Evolutionary conservation across 2,797 vertebrate species (phyloP).

Genomic region (Pogonophryne albipinna): DNA sequence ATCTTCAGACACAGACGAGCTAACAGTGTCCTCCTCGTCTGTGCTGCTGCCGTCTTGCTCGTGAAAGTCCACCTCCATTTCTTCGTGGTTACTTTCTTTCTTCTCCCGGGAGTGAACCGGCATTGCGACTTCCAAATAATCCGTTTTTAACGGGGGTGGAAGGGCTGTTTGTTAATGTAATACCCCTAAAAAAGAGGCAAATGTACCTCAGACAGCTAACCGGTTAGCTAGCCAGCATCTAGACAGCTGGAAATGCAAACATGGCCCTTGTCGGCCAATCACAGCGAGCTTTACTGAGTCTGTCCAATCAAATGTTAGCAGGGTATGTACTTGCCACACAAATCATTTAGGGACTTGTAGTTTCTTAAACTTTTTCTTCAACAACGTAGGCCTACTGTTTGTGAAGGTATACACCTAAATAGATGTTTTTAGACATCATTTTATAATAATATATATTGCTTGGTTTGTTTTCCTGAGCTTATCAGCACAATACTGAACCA

Average conservation of each 20-base stretch:
- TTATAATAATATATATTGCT: neutral
- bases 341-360: constrained; percentile 63
- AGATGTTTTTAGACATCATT: neutral
- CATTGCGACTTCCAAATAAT: constrained; percentile 76
- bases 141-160: constrained; percentile 13
- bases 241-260: constrained; percentile 71
- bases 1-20: constrained; percentile 96
- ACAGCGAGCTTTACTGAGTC: constrained; percentile 19
- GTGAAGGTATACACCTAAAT: neutral
- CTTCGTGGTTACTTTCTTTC: constrained; percentile 95
- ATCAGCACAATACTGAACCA: neutral
- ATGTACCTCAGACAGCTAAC: constrained; percentile 61
- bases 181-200: constrained; percentile 22
- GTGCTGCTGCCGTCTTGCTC: constrained; percentile 97
- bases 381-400: too few species aligned
- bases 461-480: neutral
- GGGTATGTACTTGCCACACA: accelerated
- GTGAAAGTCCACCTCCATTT: constrained; percentile 97
- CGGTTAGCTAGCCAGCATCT: constrained; percentile 68
- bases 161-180: neutral
- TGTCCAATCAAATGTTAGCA: constrained; percentile 54
- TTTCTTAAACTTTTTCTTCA: constrained; percentile 14
- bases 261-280: constrained; percentile 72
- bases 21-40: constrained; percentile 97
- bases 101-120: constrained; percentile 96